phyloP scores from a whole-genome alignment of 1,140 invertebrate genomes.

The Danaus plexippus region DNA sequence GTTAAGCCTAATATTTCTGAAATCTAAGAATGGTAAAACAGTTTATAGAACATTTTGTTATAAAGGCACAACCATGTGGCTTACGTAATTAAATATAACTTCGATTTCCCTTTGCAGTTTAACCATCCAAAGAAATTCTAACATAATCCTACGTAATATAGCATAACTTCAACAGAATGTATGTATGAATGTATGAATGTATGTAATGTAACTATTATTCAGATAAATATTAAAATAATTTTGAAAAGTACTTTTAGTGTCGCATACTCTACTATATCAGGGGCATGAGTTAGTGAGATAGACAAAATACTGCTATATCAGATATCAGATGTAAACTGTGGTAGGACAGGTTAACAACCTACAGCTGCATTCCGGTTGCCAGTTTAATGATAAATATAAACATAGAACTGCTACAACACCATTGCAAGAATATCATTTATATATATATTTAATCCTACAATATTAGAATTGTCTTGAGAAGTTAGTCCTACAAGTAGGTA shows the following conservation, averaged over 20 bases:
- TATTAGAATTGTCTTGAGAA: background rate
- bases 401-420: constrained; percentile 32
- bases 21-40: too few species aligned
- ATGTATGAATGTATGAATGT: too few species aligned
- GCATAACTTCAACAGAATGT: too few species aligned
- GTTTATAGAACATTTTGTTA: too few species aligned
- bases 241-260: constrained; percentile 2
- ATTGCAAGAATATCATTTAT: background rate
- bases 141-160: too few species aligned
- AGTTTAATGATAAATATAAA: constrained; percentile 40
- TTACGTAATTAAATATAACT: too few species aligned
- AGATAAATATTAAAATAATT: too few species aligned
- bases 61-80: too few species aligned
- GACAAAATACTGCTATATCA: constrained; percentile 45
- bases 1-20: too few species aligned
- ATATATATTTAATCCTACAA: background rate
- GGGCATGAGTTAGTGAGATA: constrained; percentile 46
- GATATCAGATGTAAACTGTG: constrained; percentile 50
- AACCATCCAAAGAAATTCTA: too few species aligned
- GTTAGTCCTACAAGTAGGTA: background rate
- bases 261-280: constrained; percentile 41
- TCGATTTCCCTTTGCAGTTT: too few species aligned
- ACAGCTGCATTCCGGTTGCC: constrained; percentile 42
- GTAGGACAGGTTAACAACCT: constrained; percentile 57
- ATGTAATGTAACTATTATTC: too few species aligned